Conservation (phyloP, 2,113 vertebrate species). For the Polypterus senegalus region DNA sequence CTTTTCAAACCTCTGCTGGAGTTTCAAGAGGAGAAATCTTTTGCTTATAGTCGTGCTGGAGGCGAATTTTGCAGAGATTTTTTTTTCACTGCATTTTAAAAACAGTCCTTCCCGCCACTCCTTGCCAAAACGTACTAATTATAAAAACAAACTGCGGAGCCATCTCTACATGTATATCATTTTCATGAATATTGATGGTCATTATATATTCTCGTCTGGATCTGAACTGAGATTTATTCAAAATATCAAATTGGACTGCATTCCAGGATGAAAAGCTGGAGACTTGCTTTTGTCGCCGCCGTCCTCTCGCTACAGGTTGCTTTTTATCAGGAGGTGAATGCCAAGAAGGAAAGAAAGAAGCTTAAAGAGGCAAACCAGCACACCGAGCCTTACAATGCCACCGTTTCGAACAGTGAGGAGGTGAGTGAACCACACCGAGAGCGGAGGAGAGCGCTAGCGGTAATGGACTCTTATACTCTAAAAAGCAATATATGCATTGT, state of each 20-base stretch:
- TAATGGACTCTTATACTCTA: too few species aligned
- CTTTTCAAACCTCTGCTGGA: constrained; percentile 18
- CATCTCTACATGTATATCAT: too few species aligned
- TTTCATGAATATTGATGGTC: too few species aligned
- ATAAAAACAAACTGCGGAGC: too few species aligned
- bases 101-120: too few species aligned
- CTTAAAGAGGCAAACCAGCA: constrained; percentile 54
- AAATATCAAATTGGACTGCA: background rate
- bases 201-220: too few species aligned
- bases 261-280: constrained; percentile 59
- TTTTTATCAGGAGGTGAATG: constrained; percentile 42
- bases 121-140: too few species aligned
- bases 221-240: too few species aligned
- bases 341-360: constrained; percentile 63
- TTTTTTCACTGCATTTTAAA: too few species aligned
- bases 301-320: constrained; percentile 66
- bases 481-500: too few species aligned
- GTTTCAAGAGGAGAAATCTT: background rate
- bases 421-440: constrained; percentile 56
- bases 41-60: constrained; percentile 25
- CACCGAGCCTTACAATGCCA: constrained; percentile 59
- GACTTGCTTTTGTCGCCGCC: constrained; percentile 45
- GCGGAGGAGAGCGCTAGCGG: too few species aligned
- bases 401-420: constrained; percentile 66
- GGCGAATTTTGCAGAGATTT: constrained; percentile 20